Evolutionary conservation across 2,113 vertebrate genomes (phyloP), one percentile per base, ranked within the genome.

Genomic region (Ptychochromis oligacanthus): DNA sequence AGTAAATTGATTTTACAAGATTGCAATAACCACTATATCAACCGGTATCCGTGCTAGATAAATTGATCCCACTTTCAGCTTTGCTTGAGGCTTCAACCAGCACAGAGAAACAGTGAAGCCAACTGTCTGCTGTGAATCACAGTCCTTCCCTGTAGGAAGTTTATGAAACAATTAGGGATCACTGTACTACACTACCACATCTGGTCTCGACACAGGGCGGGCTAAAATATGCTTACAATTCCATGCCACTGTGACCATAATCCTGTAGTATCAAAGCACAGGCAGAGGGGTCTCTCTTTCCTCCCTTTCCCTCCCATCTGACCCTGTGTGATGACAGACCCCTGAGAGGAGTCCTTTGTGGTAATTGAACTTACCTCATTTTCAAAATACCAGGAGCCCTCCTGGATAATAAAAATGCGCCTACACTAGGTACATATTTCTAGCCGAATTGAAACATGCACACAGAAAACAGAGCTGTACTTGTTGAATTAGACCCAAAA

Each of bases 301-400:
- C 88, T 56, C 87, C 83, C 88, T 90, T 91, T 34, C 85, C 82
- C 15, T 80, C 87, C 43, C 88, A 18, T 88, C 61, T 92, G 91
- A 72, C 81, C 81, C 84, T 28, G 14, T 74, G 60, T 85, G 92
- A 93, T 89, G 92, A 94, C 84, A 93, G 90, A 88, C 72, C 72
- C 85, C 85, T 52, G 75, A 95, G 89, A 95, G 92, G 94, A 88
- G 89, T 84, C 83, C 92, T 95, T 95, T 95, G 90, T 93, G 76
- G 87, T 93, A 91, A 92, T 88, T 86, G 81, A 84, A 55, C 64
- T 90, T 83, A 94, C 85, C 92, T 95, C 92, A 93, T 95, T 93
- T 91, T 91, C 79, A 93, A 92, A 95, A 95, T 91, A 90, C 89
- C 88, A 82, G 67, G 80, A 93, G 86, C 75, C 86, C 80, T 80